These are phyloP conservation scores for Papilio demoleus DNA, from an alignment of 2,888 invertebrate genomes.

Conservation along the genomic window DNA sequence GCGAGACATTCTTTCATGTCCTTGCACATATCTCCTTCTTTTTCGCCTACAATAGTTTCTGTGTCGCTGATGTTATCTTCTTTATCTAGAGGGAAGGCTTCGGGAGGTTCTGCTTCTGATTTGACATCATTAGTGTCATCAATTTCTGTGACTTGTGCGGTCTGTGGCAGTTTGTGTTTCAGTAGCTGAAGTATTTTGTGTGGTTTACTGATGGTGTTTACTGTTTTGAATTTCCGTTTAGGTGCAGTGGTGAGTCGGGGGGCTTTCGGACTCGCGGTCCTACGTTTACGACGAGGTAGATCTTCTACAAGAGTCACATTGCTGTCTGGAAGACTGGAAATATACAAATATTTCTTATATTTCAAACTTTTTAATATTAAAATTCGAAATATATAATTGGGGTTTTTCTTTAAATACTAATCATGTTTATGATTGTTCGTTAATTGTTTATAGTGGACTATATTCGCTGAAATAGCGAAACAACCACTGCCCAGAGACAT, in stretches of 20 bases:
- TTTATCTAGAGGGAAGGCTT: conserved; percentile 68
- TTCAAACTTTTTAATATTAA: too few species aligned
- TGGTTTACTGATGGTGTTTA: conserved; percentile 58
- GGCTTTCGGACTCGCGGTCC: conserved; percentile 59
- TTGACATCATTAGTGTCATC: conserved; percentile 51
- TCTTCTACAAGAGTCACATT: conserved; percentile 67
- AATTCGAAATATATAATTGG: too few species aligned
- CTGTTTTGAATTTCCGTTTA: conserved; percentile 67
- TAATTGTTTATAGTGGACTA: too few species aligned
- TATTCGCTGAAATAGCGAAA: too few species aligned
- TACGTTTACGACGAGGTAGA: conserved; percentile 61
- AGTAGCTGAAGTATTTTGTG: conserved; percentile 71
- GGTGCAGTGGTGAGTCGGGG: conserved; percentile 61
- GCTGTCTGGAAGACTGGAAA: conserved; percentile 62
- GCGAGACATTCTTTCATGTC: conserved; percentile 76
- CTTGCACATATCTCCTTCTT: conserved; percentile 59
- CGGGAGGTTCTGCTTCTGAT: conserved; percentile 67
- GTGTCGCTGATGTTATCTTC: conserved; percentile 68
- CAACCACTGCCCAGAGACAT: too few species aligned
- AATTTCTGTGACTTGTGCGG: conserved; percentile 40
- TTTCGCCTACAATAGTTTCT: conserved; percentile 68
- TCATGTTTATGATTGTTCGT: too few species aligned
- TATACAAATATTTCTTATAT: neutral
- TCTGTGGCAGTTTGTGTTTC: conserved; percentile 63
- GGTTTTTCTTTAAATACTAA: too few species aligned